These are phyloP conservation scores for Stramonita haemastoma DNA, from an alignment of 2,888 invertebrate genomes.

Conservation along the genomic window DNA sequence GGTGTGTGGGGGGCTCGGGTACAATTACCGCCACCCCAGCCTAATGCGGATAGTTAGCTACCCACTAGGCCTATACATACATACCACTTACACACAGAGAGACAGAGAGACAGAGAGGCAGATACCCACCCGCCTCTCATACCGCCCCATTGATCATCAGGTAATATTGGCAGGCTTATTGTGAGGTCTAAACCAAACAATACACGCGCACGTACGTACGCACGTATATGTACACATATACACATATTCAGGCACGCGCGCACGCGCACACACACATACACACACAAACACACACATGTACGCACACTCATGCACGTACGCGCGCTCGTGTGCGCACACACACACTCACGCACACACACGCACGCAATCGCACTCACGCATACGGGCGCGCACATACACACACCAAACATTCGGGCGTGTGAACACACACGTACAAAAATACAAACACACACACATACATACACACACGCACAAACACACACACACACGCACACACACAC, in stretches of 20 bases:
- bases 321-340: background rate
- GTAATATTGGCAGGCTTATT: no score
- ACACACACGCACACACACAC: constrained; percentile 2
- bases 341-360: background rate
- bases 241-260: background rate
- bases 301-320: background rate
- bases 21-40: no score
- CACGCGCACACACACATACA: background rate
- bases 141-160: no score
- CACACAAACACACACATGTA: background rate
- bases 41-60: no score
- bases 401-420: background rate
- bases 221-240: background rate
- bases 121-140: no score
- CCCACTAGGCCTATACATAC: no score
- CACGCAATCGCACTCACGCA: background rate
- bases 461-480: background rate
- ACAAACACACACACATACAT: background rate
- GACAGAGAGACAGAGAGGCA: no score
- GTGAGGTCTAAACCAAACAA: no score
- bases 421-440: background rate
- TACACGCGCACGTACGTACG: no score
- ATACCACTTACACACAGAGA: no score
- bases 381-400: no score
- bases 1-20: no score